Evolutionary conservation across 1,140 invertebrate species (phyloP), one percentile per base, ranked within the genome.

Genomic region (Drosophila obscura): DNA sequence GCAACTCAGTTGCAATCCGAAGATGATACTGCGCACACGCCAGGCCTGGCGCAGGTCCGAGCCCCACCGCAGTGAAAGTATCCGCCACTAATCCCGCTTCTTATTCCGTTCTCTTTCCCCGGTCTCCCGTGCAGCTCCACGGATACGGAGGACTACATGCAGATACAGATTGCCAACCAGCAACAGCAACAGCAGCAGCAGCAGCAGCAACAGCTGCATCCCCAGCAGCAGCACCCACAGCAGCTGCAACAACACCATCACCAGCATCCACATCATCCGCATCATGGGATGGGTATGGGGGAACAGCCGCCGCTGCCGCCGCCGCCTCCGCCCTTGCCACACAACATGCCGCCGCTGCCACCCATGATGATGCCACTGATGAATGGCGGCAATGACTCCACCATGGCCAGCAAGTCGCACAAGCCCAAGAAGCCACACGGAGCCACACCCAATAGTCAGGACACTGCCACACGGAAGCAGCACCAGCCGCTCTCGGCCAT

Each of bases 401-500:
- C 67, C 53, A 71, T 61, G 41, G 22, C 45, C 24, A 60, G 52
- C 50, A 85, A 90, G 48, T 64, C 82, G 41, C 77, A 84, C 24
- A 91, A 85, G 45, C 67, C 73, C n/a, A 77, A 77, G 67, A 91
- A 90, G 56, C 51, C 77, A 16, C 62, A 85, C 16, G 72, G 60
- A 16, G 56, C 35, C 93, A 94, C 69, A 67, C 94, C 83, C 92
- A 95, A 67, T 67, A 93, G 93, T 59, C 85, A 92, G 66, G 85
- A 89, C 64, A 90, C 92, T 46, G 80, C 73, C 72, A 92, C 88
- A n/a, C 88, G 92, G 74, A 93, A 92, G 88, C 92, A 93, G 44
- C 94, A 94, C 52, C 96, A 96, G 90, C 96, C 96, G 0, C 91
- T 97, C 2, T 95, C 96, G 0, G 95, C 96, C 6, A 97, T 98